These are phyloP conservation scores for Heterodera carotae DNA, from an alignment of 1,140 invertebrate genomes.

Conservation along the genomic window DNA sequence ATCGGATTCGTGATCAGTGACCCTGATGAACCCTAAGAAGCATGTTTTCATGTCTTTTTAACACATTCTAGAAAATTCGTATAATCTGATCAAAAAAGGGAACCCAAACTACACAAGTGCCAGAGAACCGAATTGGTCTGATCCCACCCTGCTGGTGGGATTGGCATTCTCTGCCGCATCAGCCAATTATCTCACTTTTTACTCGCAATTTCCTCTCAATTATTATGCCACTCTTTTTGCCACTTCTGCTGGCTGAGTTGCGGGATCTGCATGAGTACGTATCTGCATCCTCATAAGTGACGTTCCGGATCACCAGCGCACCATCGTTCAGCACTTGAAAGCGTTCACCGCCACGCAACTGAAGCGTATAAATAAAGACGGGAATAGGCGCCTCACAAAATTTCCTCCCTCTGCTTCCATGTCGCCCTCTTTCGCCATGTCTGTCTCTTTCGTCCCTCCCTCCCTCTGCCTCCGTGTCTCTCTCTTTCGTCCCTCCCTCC, in stretches of 20 bases:
- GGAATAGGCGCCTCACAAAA: neutral
- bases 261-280: slow-evolving; percentile 41
- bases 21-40: too few relatives aligned
- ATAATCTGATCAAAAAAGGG: too few relatives aligned
- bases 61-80: too few relatives aligned
- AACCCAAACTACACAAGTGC: too few relatives aligned
- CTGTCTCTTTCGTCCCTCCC: too few relatives aligned
- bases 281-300: slow-evolving; percentile 38
- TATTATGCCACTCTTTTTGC: slow-evolving; percentile 26
- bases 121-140: too few relatives aligned
- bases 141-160: too few relatives aligned
- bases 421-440: too few relatives aligned
- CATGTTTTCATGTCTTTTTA: too few relatives aligned
- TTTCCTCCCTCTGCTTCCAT: too few relatives aligned
- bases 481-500: neutral
- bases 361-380: neutral
- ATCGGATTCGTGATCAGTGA: too few relatives aligned
- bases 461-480: too few relatives aligned
- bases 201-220: slow-evolving; percentile 41
- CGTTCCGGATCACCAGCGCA: slow-evolving; percentile 37
- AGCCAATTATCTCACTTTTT: slow-evolving; percentile 34
- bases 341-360: slow-evolving; percentile 2
- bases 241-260: slow-evolving; percentile 16
- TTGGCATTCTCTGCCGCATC: neutral
- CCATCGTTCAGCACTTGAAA: slow-evolving; percentile 19